Conservation (phyloP, 2,113 vertebrate genomes). For the Tachysurus vachellii region DNA sequence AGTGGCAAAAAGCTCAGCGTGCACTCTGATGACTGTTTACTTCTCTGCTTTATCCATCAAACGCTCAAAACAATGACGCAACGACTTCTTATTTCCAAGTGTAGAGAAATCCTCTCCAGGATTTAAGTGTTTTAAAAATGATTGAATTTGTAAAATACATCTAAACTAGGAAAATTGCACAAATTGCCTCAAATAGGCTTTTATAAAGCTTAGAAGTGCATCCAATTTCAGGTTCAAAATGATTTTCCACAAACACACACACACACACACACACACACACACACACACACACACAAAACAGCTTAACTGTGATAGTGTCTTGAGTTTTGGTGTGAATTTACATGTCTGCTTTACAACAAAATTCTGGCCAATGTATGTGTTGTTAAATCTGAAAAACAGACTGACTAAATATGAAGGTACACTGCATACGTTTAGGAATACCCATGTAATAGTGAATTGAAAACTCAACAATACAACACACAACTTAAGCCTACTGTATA, state of each 20-base stretch:
- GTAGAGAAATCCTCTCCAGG: background rate
- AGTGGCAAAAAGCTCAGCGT: background rate
- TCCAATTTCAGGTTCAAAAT: background rate
- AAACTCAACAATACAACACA: background rate
- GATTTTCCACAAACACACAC: too few species aligned
- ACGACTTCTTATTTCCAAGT: background rate
- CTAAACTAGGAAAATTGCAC: background rate
- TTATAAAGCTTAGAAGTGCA: background rate
- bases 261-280: too few species aligned
- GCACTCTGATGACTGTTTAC: constrained; percentile 12
- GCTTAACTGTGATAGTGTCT: background rate
- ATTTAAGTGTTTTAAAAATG: background rate
- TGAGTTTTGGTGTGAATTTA: background rate
- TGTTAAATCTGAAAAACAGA: background rate
- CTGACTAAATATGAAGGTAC: background rate
- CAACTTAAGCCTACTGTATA: background rate
- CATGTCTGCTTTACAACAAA: background rate
- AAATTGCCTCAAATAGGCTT: background rate
- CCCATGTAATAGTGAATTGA: background rate
- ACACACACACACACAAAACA: background rate
- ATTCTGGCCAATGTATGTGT: too few species aligned
- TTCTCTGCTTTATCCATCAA: background rate
- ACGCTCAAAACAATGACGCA: background rate
- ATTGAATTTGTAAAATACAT: background rate
- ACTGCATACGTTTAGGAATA: background rate